Conservation (phyloP, 2,797 vertebrate species). For the Okamejei kenojei region DNA sequence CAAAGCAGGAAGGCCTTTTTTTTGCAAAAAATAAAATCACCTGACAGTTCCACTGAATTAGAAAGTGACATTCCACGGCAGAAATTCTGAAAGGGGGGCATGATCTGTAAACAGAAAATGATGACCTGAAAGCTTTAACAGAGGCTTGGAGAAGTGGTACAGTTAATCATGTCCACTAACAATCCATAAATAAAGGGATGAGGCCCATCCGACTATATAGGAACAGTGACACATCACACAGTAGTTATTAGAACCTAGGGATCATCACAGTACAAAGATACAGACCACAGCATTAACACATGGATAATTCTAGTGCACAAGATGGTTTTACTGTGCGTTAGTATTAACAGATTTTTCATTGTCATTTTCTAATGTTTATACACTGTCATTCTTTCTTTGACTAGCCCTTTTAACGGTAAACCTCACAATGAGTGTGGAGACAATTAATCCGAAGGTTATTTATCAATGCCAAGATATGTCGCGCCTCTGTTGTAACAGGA, state of each 20-base stretch:
- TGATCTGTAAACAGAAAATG: background rate
- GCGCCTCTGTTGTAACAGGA: constrained; percentile 97
- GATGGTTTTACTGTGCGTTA: constrained; percentile 66
- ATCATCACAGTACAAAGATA: constrained; percentile 54
- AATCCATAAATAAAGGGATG: background rate
- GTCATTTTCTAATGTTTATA: constrained; percentile 82
- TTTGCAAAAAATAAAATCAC: background rate
- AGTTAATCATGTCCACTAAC: background rate
- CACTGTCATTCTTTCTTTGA: constrained; percentile 91
- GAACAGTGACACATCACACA: constrained; percentile 45
- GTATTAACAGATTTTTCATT: constrained; percentile 91
- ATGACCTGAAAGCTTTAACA: background rate
- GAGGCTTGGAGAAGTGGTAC: background rate
- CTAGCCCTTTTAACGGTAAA: constrained; percentile 96
- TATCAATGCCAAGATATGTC: constrained; percentile 99
- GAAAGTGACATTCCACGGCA: background rate
- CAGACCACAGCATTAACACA: constrained; percentile 55
- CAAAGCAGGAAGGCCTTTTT: background rate
- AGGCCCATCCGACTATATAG: background rate
- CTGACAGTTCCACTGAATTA: background rate
- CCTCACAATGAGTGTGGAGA: constrained; percentile 97
- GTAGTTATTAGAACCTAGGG: background rate
- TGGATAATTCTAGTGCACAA: constrained; percentile 67
- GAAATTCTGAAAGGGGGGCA: background rate
- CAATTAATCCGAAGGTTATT: constrained; percentile 99